Conservation (phyloP, 2,113 vertebrate genomes). For the Poeciliopsis retropinna region DNA sequence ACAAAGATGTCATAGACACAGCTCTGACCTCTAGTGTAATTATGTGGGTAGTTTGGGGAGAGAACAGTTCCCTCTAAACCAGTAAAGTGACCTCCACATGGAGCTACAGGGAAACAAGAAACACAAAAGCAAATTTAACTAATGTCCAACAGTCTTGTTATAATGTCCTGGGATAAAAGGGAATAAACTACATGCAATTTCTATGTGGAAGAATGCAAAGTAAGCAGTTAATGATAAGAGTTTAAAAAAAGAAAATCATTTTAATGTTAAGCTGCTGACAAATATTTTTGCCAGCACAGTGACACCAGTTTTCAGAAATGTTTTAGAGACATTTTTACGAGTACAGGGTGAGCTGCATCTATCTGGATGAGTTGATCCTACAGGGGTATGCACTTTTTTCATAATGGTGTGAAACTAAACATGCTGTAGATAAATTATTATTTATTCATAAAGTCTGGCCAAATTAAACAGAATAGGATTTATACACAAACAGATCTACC, state of each 20-base stretch:
- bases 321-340: constrained; percentile 30
- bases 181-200: constrained; percentile 42
- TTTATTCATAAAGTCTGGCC: no score
- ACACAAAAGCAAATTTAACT: constrained; percentile 47
- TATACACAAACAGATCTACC: no score
- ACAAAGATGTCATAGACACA: constrained; percentile 95
- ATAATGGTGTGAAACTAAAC: background rate
- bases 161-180: constrained; percentile 43
- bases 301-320: constrained; percentile 38
- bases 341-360: background rate
- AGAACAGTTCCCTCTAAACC: constrained; percentile 95
- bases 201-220: constrained; percentile 23
- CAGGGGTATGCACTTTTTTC: no score
- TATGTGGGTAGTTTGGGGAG: constrained; percentile 97
- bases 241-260: constrained; percentile 36
- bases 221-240: constrained; percentile 47
- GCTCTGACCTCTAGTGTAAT: constrained; percentile 93
- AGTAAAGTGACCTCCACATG: constrained; percentile 94
- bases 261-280: constrained; percentile 48
- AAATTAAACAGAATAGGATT: no score
- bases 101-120: constrained; percentile 80
- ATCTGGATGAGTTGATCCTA: no score
- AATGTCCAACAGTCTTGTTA: constrained; percentile 41
- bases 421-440: no score
- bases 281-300: constrained; percentile 13